Percentiles rank a stretch among this genome's conserved stretches.
These are phyloP conservation scores for Catocala sponsa DNA, from an alignment of 2,888 invertebrate species.

Conservation along the genomic window DNA sequence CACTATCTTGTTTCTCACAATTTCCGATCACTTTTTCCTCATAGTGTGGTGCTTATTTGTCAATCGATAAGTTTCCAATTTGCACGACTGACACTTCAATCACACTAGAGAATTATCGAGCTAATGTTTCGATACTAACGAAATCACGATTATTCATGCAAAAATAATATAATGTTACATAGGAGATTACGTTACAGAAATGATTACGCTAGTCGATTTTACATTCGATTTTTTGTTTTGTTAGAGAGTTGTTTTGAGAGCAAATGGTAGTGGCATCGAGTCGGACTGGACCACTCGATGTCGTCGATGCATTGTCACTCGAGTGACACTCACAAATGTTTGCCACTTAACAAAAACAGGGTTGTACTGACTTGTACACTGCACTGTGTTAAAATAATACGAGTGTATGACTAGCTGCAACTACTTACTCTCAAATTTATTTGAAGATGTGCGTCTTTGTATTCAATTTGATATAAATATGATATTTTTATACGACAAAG, in stretches of 20 bases:
- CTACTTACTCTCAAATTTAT: not conserved
- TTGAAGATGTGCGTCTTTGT: not conserved
- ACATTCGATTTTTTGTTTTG: slow-evolving; percentile 19
- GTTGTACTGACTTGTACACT: slow-evolving; percentile 42
- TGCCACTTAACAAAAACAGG: slow-evolving; percentile 72
- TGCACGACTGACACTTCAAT: slow-evolving; percentile 29
- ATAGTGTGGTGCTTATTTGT: slow-evolving; percentile 31
- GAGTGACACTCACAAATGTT: slow-evolving; percentile 80
- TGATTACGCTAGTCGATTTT: slow-evolving; percentile 28
- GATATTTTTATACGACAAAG: too few relatives aligned
- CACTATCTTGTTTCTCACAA: slow-evolving; percentile 22
- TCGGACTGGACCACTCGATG: slow-evolving; percentile 66
- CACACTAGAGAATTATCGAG: slow-evolving; percentile 18
- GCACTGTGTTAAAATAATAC: slow-evolving; percentile 30
- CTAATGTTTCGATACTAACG: slow-evolving; percentile 22
- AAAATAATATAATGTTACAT: slow-evolving; percentile 20
- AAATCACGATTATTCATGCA: slow-evolving; percentile 33
- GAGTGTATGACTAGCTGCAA: slow-evolving; percentile 2
- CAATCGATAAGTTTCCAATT: slow-evolving; percentile 42
- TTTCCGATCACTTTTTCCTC: slow-evolving; percentile 37
- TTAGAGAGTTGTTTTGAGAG: slow-evolving; percentile 27
- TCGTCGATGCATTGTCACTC: slow-evolving; percentile 73
- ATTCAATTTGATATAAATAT: not conserved
- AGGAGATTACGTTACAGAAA: slow-evolving; percentile 26
- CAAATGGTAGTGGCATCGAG: slow-evolving; percentile 60